Conservation (phyloP, 2,797 vertebrate genomes). For the Sebastes hubbsi region DNA sequence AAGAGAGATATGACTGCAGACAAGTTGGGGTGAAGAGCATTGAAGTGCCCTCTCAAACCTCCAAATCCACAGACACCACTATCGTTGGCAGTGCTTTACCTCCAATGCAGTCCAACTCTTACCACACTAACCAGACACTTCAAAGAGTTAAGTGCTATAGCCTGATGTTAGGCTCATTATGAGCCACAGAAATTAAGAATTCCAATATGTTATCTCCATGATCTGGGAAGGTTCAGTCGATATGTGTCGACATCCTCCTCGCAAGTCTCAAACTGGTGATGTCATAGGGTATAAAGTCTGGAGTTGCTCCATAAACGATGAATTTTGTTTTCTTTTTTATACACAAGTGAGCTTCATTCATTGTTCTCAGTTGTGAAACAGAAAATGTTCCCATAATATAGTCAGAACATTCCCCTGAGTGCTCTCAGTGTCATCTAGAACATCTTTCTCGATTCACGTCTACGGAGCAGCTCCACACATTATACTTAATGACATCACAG, state of each 20-base stretch:
- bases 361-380: not conserved
- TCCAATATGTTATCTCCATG: not conserved
- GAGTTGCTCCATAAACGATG: too few relatives aligned
- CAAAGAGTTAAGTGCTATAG: not conserved
- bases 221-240: too few relatives aligned
- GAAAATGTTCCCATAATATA: not conserved
- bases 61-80: not conserved
- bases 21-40: not conserved
- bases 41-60: not conserved
- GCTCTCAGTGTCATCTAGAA: too few relatives aligned
- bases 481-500: too few relatives aligned
- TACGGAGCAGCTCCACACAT: too few relatives aligned
- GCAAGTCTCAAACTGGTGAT: not conserved
- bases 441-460: too few relatives aligned
- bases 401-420: too few relatives aligned
- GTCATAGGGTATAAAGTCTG: not conserved
- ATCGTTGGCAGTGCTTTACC: not conserved
- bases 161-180: not conserved
- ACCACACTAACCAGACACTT: not conserved
- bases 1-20: not conserved
- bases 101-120: not conserved
- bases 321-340: too few relatives aligned
- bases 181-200: not conserved
- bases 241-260: too few relatives aligned
- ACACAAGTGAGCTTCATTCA: too few relatives aligned